Evolutionary conservation across 2,113 vertebrate species (phyloP).

Genomic region (Daboia siamensis): DNA sequence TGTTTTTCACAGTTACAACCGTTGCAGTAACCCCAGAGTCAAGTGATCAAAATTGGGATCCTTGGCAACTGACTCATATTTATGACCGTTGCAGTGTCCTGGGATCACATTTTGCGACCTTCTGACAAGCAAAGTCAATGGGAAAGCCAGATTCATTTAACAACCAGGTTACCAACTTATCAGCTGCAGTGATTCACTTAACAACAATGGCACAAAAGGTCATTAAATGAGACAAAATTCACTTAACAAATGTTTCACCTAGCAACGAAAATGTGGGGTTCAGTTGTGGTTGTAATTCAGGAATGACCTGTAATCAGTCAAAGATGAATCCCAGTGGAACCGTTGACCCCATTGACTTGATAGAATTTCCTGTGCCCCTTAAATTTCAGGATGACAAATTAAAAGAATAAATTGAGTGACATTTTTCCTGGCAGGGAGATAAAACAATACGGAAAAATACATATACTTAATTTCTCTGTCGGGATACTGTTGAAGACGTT

Average conservation of each 20-base stretch:
- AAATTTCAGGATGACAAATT: background rate
- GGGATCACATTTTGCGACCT: background rate
- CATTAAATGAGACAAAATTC: background rate
- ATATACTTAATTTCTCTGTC: background rate
- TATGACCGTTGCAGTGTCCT: background rate
- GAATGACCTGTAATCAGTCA: background rate
- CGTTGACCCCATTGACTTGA: background rate
- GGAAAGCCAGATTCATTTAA: background rate
- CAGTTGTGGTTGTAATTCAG: background rate
- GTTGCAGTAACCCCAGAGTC: background rate
- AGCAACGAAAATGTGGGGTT: background rate
- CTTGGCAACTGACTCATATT: background rate
- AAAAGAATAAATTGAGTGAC: background rate
- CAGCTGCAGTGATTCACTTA: background rate
- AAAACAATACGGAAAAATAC: background rate
- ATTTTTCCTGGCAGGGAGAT: background rate
- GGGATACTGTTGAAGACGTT: background rate
- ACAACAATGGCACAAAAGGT: background rate
- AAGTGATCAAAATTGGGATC: background rate
- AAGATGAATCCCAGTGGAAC: background rate
- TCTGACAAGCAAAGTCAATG: background rate
- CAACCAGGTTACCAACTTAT: background rate
- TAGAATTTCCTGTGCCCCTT: background rate
- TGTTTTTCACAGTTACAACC: background rate
- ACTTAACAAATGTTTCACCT: background rate